These are phyloP conservation scores for Meliscaeva auricollis DNA, from an alignment of 2,888 invertebrate genomes.

Conservation along the genomic window DNA sequence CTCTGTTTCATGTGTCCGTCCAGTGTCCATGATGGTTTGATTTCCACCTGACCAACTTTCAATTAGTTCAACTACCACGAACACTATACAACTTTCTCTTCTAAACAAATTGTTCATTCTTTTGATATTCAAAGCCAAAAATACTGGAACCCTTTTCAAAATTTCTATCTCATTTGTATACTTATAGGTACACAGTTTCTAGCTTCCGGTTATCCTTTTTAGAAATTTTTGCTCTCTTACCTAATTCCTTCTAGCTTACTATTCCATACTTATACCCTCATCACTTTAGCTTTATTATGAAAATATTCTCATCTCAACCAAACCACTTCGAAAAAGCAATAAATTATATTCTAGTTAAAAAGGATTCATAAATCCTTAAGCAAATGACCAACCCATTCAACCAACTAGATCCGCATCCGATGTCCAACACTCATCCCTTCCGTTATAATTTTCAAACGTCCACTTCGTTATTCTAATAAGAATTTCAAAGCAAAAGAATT, in stretches of 20 bases:
- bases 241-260: background rate
- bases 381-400: slow-evolving; percentile 79
- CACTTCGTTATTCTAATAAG: slow-evolving; percentile 79
- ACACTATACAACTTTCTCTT: slow-evolving; percentile 35
- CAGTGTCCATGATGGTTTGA: background rate
- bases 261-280: slow-evolving; percentile 5
- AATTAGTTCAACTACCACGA: slow-evolving; percentile 80
- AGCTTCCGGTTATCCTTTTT: slow-evolving; percentile 46
- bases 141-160: slow-evolving; percentile 22
- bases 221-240: slow-evolving; percentile 2
- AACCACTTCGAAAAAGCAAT: slow-evolving; percentile 79
- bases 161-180: background rate
- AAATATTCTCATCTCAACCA: slow-evolving; percentile 66
- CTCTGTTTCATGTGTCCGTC: too few relatives aligned
- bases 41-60: slow-evolving; percentile 81
- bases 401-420: slow-evolving; percentile 61
- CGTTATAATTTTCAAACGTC: slow-evolving; percentile 44
- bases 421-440: slow-evolving; percentile 46
- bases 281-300: slow-evolving; percentile 38
- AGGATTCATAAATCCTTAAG: slow-evolving; percentile 83
- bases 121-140: slow-evolving; percentile 30
- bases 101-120: slow-evolving; percentile 50
- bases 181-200: slow-evolving; percentile 5
- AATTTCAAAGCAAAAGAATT: slow-evolving; percentile 71
- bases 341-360: slow-evolving; percentile 81